Percentiles rank a stretch among this genome's conserved stretches.
These are phyloP conservation scores for Melieria crassipennis DNA, from an alignment of 2,888 invertebrate species.

Conservation along the genomic window DNA sequence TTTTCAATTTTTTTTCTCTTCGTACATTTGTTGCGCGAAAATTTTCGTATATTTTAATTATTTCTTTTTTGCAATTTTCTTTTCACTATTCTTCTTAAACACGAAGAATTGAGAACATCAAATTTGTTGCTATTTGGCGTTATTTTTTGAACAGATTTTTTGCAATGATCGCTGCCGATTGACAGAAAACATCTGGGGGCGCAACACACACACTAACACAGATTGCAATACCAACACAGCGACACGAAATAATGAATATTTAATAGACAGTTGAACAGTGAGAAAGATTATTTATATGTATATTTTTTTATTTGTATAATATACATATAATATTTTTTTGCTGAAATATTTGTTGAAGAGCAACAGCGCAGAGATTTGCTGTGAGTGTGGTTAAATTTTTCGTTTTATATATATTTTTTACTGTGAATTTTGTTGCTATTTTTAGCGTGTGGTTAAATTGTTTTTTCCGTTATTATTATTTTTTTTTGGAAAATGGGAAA, in stretches of 20 bases:
- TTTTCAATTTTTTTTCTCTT: conserved; percentile 4
- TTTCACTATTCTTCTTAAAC: not conserved
- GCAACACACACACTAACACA: conserved; percentile 17
- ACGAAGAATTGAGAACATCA: not conserved
- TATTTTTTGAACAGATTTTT: conserved; percentile 41
- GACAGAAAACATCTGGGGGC: conserved; percentile 46
- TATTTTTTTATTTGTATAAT: not conserved
- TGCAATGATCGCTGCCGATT: conserved; percentile 26
- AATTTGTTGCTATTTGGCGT: conserved; percentile 15
- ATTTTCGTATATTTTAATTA: not conserved
- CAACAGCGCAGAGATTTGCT: not conserved
- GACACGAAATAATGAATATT: not conserved
- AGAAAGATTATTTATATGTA: not conserved
- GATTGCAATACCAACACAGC: not conserved
- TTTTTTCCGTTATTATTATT: not conserved
- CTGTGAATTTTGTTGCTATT: conserved; percentile 3
- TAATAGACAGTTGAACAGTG: not conserved
- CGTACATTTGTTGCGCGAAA: too few species aligned
- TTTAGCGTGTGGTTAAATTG: not conserved
- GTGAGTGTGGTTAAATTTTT: not conserved
- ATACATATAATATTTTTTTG: not conserved
- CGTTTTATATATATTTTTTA: not conserved
- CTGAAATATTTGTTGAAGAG: conserved; percentile 8
- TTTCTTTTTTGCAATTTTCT: conserved; percentile 3
- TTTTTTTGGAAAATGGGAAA: conserved; percentile 22